Conservation (phyloP, 2,113 vertebrate species). For the Cnemophilus loriae region DNA sequence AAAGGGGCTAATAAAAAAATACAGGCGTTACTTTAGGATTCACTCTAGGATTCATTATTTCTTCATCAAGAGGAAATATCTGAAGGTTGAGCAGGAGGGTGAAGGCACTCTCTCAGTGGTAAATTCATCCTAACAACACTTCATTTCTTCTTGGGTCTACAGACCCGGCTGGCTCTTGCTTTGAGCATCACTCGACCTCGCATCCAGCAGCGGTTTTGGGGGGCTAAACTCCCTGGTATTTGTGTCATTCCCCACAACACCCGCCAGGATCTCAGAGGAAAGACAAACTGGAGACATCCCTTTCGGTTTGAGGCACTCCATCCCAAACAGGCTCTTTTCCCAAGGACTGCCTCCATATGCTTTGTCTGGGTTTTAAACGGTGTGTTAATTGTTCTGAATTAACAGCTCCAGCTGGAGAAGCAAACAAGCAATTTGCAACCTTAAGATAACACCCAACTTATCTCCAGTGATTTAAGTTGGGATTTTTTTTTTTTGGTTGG, state of each 20-base stretch:
- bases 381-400: slow-evolving; percentile 72
- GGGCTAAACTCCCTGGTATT: not conserved
- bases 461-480: slow-evolving; percentile 58
- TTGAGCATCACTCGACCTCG: not conserved
- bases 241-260: not conserved
- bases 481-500: not conserved
- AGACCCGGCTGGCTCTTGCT: not conserved
- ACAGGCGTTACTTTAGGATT: not conserved
- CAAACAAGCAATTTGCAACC: slow-evolving; percentile 71
- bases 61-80: not conserved
- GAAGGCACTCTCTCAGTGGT: accelerated
- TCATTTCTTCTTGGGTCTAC: not conserved
- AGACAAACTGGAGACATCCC: not conserved
- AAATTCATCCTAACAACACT: not conserved
- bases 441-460: slow-evolving; percentile 69
- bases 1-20: not conserved
- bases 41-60: not conserved
- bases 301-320: not conserved
- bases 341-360: slow-evolving; percentile 49
- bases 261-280: not conserved
- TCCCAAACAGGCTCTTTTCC: not conserved
- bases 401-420: slow-evolving; percentile 75
- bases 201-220: accelerated
- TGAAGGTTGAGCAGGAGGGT: not conserved
- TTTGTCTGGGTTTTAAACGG: slow-evolving; percentile 51